phyloP scores from a whole-genome alignment of 2,113 vertebrate genomes.

The Willisornis vidua region DNA sequence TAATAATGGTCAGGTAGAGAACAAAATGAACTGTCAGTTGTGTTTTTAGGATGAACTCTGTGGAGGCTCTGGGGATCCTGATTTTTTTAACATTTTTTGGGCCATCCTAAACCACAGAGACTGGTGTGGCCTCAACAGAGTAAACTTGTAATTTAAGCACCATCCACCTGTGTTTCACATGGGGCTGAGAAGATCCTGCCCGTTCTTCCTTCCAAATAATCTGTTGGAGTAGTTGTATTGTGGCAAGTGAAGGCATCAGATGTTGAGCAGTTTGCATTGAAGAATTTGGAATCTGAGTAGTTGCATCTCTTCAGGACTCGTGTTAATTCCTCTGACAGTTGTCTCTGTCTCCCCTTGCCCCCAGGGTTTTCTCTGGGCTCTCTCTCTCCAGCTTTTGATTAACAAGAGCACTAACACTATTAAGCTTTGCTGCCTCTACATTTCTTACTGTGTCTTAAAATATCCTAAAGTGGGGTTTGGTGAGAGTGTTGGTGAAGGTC shows the following conservation, averaged over 20 bases:
- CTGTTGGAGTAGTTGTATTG: background rate
- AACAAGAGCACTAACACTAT: background rate
- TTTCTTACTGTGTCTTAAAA: background rate
- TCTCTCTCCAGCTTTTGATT: background rate
- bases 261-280: background rate
- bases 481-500: background rate
- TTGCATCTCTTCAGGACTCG: background rate
- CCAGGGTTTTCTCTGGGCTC: background rate
- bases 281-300: conserved; percentile 22
- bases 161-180: background rate
- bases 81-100: background rate
- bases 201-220: background rate
- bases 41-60: background rate
- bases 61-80: background rate
- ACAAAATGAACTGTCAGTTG: background rate
- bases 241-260: background rate
- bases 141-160: background rate
- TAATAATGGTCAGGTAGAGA: background rate
- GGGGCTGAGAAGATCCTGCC: background rate
- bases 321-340: background rate
- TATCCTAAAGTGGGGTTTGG: background rate
- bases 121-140: background rate
- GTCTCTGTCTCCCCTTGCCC: background rate
- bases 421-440: background rate
- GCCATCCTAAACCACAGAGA: background rate